Base-by-base conservation (phyloP, 2,797 vertebrate genomes). In the Epinephelus awoara region DNA sequence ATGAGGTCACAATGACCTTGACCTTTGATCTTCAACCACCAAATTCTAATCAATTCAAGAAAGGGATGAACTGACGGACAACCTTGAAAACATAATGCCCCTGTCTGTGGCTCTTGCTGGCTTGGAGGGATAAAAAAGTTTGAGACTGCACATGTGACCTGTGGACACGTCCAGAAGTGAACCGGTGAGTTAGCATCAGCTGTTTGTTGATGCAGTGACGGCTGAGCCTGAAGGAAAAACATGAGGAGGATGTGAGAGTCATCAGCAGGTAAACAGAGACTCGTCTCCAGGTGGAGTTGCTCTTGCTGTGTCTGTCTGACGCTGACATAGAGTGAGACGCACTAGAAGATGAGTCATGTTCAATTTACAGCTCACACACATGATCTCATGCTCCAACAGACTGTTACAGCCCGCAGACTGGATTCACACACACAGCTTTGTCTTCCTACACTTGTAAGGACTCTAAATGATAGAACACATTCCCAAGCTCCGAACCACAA, bases 261-360 rank as follows among this genome's bases (percentile, higher is more conserved):
- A 65, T 54, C 18, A 47, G 25, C 66, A 70, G 59, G 58, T 52
- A 69, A 75, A 65, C 29, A 63, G n/a, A 54, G 29, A 44, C 46
- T 13, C 2, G n/a, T 34, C 50, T 63, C 56, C 63, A 50, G 70
- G 29, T 62, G 69, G 11, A n/a, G 46, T 3, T 61, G 47, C 1
- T 59, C 27, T 5, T 52, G 21, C 52, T 15, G 5, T 25, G 23
- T 40, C 29, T 44, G 67, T 57, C 72, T 75, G 59, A 78, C 40
- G 29, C 2, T 18, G 52, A 61, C 23, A 12, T 5, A 57, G 73
- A 72, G 42, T 11, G 10, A 56, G 14, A 68, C 42, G 3, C 44
- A 0, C 23, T 5, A 3, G 8, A 50, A 21, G 50, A 74, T 34
- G 71, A 69, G 27, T 81, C 61, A 67, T 27, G 34, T 54, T 63